Evolutionary conservation across 2,888 invertebrate genomes (phyloP).

Genomic region (Leucozona laternaria): DNA sequence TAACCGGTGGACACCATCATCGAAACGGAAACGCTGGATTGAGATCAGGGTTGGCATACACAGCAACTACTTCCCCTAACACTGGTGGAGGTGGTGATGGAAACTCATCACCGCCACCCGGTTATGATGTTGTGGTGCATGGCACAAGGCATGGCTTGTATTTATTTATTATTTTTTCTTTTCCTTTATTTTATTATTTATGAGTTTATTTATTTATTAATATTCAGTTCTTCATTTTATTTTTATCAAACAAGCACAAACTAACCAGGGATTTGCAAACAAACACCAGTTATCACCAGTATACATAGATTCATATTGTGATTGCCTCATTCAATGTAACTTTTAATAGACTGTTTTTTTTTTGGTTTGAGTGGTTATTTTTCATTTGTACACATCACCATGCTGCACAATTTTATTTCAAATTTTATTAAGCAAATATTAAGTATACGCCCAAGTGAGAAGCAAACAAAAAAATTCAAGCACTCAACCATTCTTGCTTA

Average conservation of each 20-base stretch:
- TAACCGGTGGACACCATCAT: constrained; percentile 78
- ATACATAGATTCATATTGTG: constrained; percentile 28
- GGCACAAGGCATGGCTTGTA: constrained; percentile 84
- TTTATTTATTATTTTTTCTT: constrained; percentile 58
- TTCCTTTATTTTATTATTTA: constrained; percentile 27
- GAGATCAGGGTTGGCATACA: constrained; percentile 83
- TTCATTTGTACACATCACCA: constrained; percentile 37
- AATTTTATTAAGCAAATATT: constrained; percentile 40
- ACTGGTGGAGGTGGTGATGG: constrained; percentile 79
- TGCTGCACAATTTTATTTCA: constrained; percentile 13
- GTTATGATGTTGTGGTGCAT: constrained; percentile 84
- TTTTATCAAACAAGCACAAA: constrained; percentile 37
- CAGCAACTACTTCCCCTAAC: constrained; percentile 77
- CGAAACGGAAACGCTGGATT: constrained; percentile 82
- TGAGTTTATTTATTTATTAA: constrained; percentile 51
- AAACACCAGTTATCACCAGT: constrained; percentile 19
- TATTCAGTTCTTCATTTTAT: constrained; percentile 35
- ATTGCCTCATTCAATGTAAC: background rate
- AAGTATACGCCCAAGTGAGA: constrained; percentile 49
- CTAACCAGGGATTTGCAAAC: constrained; percentile 39
- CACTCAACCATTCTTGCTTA: background rate
- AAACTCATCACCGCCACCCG: constrained; percentile 83
- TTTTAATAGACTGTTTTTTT: constrained; percentile 2
- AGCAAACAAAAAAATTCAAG: background rate
- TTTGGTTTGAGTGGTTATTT: constrained; percentile 14